phyloP scores from a whole-genome alignment of 2,113 vertebrate genomes.

The Prunella himalayana region DNA sequence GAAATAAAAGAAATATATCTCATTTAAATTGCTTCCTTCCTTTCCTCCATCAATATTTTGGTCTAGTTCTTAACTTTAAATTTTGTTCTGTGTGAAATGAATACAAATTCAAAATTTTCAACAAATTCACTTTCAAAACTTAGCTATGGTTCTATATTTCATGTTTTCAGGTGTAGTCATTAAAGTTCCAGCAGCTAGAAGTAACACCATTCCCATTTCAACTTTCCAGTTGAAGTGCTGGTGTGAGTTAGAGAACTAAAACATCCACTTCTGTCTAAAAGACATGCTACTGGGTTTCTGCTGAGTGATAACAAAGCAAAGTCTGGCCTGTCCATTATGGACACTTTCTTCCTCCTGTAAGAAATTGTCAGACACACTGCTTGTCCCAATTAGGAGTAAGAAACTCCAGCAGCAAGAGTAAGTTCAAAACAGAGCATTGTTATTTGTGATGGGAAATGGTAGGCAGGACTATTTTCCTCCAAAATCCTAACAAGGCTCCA shows the following conservation, averaged over 20 bases:
- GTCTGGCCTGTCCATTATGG: not conserved
- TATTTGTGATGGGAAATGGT: not conserved
- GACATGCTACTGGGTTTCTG: not conserved
- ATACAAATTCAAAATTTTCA: not conserved
- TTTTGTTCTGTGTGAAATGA: not conserved
- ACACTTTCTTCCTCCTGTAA: not conserved
- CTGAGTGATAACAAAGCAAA: not conserved
- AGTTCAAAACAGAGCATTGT: not conserved
- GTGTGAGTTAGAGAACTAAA: not conserved
- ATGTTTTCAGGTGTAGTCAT: not conserved
- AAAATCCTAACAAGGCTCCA: not conserved
- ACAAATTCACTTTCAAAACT: not conserved
- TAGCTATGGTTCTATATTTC: not conserved
- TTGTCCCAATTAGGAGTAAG: not conserved
- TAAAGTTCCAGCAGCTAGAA: not conserved
- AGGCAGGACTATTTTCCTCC: not conserved
- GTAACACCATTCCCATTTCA: not conserved
- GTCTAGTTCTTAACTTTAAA: not conserved
- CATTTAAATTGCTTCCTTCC: not conserved
- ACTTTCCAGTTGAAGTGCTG: rapidly evolving
- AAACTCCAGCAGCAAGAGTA: not conserved
- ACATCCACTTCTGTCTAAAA: not conserved
- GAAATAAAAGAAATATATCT: not conserved
- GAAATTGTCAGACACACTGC: not conserved
- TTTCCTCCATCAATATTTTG: not conserved